Evolutionary conservation across 2,113 vertebrate species (phyloP), one percentile per base, ranked within the genome.

Genomic region (Fukomys damarensis): DNA sequence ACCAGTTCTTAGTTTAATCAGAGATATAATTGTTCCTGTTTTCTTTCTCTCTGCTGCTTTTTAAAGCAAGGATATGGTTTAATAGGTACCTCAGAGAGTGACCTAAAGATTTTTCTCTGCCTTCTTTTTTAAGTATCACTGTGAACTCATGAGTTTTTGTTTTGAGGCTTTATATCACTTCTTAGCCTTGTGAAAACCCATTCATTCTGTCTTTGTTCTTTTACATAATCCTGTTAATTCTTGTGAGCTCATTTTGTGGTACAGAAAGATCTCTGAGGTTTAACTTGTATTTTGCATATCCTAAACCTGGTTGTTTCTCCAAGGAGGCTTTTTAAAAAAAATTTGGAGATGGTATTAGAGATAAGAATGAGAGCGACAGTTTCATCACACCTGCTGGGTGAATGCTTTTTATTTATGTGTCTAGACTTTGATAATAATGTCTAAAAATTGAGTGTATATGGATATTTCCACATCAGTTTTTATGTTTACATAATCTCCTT

Each of bases 401-500:
- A 16, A 66, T 56, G 65, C n/a, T 85, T 89, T 66, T 86, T 35
- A 41, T 3, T 72, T 82, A 38, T 66, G 32, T 77, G 20, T 94
- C 54, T 92, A 61, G 59, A 91, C 38, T 88, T 87, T 82, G 79
- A 91, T 93, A 96, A 65, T 58, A 52, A 30, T 49, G 26, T 92
- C 12, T 59, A 61, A 74, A 89, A 86, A 46, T 46, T 52, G 49
- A 77, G 22, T 79, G 86, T 52, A 89, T 63, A n/a, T 3, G 49
- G n/a, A 12, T 94, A 65, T 46, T 94, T 72, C 17, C 54, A 92
- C 70, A 66, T 89, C 20, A 85, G 24, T 52, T 92, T 91, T 89
- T 83, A n/a, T 81, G 86, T 81, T 68, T 63, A 38, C 17, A 52
- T 90, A 77, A 84, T 63, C 16, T 70, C 35, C 65, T 84, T 82